phyloP scores from a whole-genome alignment of 2,113 vertebrate species.

The Tyrannus savana region DNA sequence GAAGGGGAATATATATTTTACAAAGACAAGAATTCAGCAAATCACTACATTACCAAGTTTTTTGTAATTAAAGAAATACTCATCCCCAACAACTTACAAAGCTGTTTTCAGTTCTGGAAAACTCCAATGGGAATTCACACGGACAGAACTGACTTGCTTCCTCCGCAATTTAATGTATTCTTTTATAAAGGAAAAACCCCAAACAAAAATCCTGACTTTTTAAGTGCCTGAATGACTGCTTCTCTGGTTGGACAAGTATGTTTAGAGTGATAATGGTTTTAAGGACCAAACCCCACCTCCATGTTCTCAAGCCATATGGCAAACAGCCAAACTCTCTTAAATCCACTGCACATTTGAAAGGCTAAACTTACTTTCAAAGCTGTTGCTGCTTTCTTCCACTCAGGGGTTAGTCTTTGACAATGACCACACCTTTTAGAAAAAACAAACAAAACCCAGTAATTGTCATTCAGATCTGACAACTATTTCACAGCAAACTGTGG shows the following conservation, averaged over 20 bases:
- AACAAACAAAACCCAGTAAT: neutral
- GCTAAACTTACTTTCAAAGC: slow-evolving; percentile 89
- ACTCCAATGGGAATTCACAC: neutral
- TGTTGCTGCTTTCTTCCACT: slow-evolving; percentile 96
- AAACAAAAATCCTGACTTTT: neutral
- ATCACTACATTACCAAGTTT: neutral
- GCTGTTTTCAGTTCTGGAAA: neutral
- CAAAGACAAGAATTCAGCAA: neutral
- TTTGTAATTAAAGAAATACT: neutral
- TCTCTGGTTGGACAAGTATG: neutral
- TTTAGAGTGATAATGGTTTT: neutral
- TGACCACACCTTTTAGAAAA: slow-evolving; percentile 89
- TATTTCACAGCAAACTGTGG: neutral
- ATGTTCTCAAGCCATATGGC: neutral
- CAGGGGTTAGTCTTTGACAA: slow-evolving; percentile 86
- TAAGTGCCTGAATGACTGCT: neutral
- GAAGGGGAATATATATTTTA: neutral
- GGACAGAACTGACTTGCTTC: neutral
- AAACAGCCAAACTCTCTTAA: neutral
- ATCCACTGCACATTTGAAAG: neutral
- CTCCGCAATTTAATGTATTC: neutral
- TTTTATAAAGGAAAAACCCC: neutral
- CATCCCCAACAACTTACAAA: neutral
- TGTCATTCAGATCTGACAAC: neutral
- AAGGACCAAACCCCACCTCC: neutral